Evolutionary conservation across 1,140 invertebrate genomes (phyloP), one percentile per base, ranked within the genome.

Genomic region (Trichonephila clavipes): DNA sequence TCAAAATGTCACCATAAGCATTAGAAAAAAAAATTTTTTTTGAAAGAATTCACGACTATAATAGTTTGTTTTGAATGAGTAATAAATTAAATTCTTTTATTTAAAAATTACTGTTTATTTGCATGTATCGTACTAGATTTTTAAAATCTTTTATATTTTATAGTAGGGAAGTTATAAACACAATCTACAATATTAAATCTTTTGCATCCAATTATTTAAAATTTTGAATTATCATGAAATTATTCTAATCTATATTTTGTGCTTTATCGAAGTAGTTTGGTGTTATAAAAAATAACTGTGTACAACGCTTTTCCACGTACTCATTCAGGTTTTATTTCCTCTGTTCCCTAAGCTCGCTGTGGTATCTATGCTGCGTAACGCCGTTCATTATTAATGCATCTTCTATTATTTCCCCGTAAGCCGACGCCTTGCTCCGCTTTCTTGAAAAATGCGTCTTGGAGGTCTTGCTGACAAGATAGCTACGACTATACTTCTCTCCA

Each of bases 361-460:
- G 6, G 72, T 77, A 77, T 77, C 28, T 40, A 40, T 40, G 34
- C 34, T 77, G 14, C 28, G 18, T 19, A 64, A 19, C 21, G 28
- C 18, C 28, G 18, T 77, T 77, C 82, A 92, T 92, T 92, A 92
- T 92, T 92, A 92, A 92, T 92, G 90, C 82, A 85, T 51, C 81
- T 62, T 64, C 69, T 66, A 72, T 44, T 82, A 72, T 82, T 51
- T 61, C n/a, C 19, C 40, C 16, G 44, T 61, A 77, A 90, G 66
- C 69, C 88, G 58, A 34, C 66, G 69, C 62, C 51, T 82, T 72
- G 1, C 51, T 51, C 51, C 10, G 5, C 51, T 51, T 12, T 51
- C 34, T 51, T 92, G 90, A 92, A 92, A 92, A 92, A 92, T 85
- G 90, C 61, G 12, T 66, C 59, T 28, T 21, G 8, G 44, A 24